phyloP scores from a whole-genome alignment of 2,113 vertebrate species.

The Cheirogaleus medius region DNA sequence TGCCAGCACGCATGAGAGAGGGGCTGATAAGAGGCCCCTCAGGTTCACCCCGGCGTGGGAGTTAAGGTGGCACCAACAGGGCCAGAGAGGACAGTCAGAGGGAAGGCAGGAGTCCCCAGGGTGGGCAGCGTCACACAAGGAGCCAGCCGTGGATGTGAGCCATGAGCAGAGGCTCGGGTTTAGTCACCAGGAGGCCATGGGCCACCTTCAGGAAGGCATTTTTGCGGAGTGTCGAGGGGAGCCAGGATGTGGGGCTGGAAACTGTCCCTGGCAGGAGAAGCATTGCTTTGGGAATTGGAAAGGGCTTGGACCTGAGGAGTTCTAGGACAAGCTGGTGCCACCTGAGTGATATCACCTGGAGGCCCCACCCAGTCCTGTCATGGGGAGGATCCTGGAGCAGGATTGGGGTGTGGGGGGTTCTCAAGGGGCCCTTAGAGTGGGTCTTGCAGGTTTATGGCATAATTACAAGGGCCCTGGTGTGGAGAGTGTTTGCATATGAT shows the following conservation, averaged over 20 bases:
- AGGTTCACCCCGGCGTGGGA: not conserved
- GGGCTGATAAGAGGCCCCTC: not conserved
- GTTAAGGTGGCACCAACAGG: not conserved
- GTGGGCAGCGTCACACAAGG: not conserved
- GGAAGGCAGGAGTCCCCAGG: too few species aligned
- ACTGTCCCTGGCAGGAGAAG: not conserved
- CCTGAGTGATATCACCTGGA: not conserved
- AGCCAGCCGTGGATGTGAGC: not conserved
- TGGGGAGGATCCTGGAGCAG: not conserved
- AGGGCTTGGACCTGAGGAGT: not conserved
- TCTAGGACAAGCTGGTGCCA: not conserved
- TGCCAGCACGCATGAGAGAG: too few species aligned
- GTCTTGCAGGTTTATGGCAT: constrained; percentile 29
- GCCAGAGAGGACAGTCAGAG: not conserved
- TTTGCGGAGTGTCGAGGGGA: not conserved
- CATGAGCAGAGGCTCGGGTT: rapidly evolving
- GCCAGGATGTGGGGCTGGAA: rapidly evolving
- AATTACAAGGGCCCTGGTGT: not conserved
- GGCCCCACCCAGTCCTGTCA: not conserved
- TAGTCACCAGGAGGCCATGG: not conserved
- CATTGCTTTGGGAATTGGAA: not conserved
- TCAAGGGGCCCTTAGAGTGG: not conserved
- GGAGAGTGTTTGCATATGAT: constrained; percentile 54
- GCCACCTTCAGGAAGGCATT: not conserved
- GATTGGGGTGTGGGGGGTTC: not conserved